Conservation (phyloP, 2,797 vertebrate species). For the Phalanger gymnotis region DNA sequence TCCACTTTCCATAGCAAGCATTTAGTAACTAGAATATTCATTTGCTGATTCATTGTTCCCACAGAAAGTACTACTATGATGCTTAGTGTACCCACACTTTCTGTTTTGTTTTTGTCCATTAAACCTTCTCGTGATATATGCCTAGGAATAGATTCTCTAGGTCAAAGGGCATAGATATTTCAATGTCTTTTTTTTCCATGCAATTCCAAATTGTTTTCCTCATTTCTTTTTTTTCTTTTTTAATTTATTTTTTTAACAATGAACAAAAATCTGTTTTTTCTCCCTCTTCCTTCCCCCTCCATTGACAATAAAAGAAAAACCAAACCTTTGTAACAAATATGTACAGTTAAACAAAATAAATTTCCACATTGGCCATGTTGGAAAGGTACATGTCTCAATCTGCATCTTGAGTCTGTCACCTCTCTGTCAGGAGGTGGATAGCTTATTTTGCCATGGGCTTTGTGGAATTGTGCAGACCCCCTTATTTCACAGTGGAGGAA, state of each 20-base stretch:
- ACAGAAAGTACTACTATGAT: not conserved
- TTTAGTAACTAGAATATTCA: not conserved
- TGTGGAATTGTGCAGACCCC: not conserved
- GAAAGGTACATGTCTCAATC: not conserved
- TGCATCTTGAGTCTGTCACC: not conserved
- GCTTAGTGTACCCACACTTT: not conserved
- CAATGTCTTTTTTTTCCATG: not conserved
- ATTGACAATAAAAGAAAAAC: not conserved
- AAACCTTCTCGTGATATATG: not conserved
- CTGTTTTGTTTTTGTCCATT: not conserved
- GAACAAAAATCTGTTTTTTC: not conserved
- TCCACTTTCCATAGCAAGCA: not conserved
- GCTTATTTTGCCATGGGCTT: not conserved
- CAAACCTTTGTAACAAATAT: not conserved
- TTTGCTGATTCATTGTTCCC: not conserved
- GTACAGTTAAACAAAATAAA: not conserved
- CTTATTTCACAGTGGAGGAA: not conserved
- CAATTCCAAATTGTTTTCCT: not conserved
- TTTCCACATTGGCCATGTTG: not conserved
- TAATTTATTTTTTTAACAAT: not conserved
- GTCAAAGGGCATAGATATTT: not conserved
- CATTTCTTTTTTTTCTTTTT: not conserved
- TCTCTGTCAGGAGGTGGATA: not conserved
- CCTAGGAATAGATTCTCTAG: not conserved
- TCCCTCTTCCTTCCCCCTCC: not conserved